Conservation (phyloP, 2,113 vertebrate species). For the Acanthisitta chloris region DNA sequence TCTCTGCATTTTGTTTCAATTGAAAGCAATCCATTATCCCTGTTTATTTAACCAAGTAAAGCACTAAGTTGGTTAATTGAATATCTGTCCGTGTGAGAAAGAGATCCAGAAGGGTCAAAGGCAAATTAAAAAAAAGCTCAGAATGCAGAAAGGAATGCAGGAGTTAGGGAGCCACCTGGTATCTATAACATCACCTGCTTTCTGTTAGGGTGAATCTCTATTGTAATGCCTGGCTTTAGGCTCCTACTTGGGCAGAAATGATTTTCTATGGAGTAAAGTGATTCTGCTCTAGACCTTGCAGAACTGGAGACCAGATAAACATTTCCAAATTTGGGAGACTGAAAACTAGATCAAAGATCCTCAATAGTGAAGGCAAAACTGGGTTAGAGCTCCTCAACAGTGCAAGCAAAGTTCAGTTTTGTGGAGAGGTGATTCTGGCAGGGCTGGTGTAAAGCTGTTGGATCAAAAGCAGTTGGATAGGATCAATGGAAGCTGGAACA, state of each 20-base stretch:
- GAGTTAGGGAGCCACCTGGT: not conserved
- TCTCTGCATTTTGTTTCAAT: not conserved
- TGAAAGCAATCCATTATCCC: not conserved
- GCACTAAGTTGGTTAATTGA: not conserved
- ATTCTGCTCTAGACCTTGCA: not conserved
- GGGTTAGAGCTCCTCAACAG: not conserved
- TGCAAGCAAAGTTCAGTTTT: not conserved
- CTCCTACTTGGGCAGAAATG: not conserved
- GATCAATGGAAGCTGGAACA: not conserved
- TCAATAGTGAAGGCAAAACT: not conserved
- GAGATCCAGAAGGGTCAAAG: not conserved
- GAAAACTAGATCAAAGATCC: not conserved
- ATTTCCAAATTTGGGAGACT: not conserved
- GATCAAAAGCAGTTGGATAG: not conserved
- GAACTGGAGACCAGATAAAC: not conserved
- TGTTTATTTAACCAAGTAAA: not conserved
- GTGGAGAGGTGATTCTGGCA: not conserved
- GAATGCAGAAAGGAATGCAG: not conserved
- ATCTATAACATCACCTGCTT: conserved; percentile 6
- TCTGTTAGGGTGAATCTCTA: conserved; percentile 10
- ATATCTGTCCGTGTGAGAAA: not conserved
- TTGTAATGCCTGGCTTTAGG: not conserved
- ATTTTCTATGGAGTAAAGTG: not conserved
- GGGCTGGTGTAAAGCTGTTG: not conserved
- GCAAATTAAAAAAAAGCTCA: not conserved